phyloP scores from a whole-genome alignment of 2,888 invertebrate species.

The Metellina segmentata region DNA sequence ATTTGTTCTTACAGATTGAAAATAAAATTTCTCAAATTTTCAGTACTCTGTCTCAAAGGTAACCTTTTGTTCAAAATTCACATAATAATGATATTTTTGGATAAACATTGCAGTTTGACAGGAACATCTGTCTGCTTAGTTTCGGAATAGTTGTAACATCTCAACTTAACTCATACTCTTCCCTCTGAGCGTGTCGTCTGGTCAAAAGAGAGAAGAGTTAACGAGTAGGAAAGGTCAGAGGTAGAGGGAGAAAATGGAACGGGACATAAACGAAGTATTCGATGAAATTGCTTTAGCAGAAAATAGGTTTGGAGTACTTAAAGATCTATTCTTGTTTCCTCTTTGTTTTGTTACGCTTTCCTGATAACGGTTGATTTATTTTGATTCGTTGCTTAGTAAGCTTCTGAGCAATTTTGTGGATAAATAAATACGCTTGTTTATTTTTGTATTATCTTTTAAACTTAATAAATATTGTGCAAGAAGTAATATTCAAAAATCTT shows the following conservation, averaged over 20 bases:
- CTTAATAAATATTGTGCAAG: too few species aligned
- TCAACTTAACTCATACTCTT: conserved; percentile 39
- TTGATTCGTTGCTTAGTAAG: too few species aligned
- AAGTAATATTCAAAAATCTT: too few species aligned
- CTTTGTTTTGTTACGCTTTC: background rate
- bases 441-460: too few species aligned
- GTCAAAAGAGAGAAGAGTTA: conserved; percentile 38
- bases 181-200: conserved; percentile 45
- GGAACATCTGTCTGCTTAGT: conserved; percentile 15
- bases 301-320: conserved; percentile 73
- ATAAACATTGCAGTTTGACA: background rate
- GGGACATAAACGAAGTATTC: conserved; percentile 77
- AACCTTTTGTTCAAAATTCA: background rate
- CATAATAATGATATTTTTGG: background rate
- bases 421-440: too few species aligned
- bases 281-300: conserved; percentile 78
- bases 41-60: background rate
- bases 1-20: background rate
- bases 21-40: background rate
- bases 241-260: conserved; percentile 72
- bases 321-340: background rate
- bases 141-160: conserved; percentile 31
- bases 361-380: too few species aligned
- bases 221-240: conserved; percentile 72
- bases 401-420: too few species aligned